Evolutionary conservation across 1,140 invertebrate species (phyloP).

Genomic region (Bombyx mori): ASM3026992v2 NC_085129.1:11627501-11628000

Average conservation of each 20-base stretch:
- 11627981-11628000: too few species aligned
- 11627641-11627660: constrained; percentile 29
- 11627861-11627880: not conserved
- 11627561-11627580: constrained; percentile 46
- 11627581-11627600: constrained; percentile 34
- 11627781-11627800: not conserved
- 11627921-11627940: not conserved
- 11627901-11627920: not conserved
- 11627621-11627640: constrained; percentile 23
- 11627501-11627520: too few species aligned
- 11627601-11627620: constrained; percentile 24
- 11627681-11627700: constrained; percentile 1
- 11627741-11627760: too few species aligned
- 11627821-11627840: not conserved
- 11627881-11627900: not conserved
- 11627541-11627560: constrained; percentile 37
- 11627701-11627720: constrained; percentile 2
- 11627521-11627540: constrained; percentile 21
- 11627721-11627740: not conserved
- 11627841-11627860: not conserved
- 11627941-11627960: too few species aligned
- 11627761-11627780: not conserved
- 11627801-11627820: too few species aligned
- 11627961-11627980: too few species aligned
- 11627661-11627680: constrained; percentile 21